A percentile compares a stretch with the other conserved stretches of the same genome.
Conservation (phyloP, 2,888 invertebrate species). For the Limenitis arthemis region DNA sequence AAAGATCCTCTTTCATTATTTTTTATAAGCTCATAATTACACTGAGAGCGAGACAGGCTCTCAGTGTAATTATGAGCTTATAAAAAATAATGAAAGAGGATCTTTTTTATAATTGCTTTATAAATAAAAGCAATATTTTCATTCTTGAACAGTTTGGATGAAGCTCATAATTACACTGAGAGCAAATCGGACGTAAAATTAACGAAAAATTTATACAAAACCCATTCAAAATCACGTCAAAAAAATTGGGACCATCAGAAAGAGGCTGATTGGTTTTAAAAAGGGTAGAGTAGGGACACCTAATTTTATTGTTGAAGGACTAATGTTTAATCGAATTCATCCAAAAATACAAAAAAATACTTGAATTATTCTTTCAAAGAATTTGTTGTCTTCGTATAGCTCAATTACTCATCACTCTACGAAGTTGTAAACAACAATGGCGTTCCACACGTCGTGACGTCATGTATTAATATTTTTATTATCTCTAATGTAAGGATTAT, state of each 20-base stretch:
- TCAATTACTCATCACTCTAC: too few relatives aligned
- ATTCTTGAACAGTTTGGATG: background rate
- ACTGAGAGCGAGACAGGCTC: conserved; percentile 28
- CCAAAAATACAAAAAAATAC: background rate
- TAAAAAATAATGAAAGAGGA: conserved; percentile 21
- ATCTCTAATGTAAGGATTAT: too few relatives aligned
- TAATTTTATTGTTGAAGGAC: conserved; percentile 4
- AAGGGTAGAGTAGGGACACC: conserved; percentile 9
- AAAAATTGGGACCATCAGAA: conserved; percentile 33
- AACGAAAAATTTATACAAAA: conserved; percentile 31
- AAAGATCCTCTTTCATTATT: conserved; percentile 14
- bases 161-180: conserved; percentile 29
- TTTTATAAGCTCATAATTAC: conserved; percentile 29
- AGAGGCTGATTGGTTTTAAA: conserved; percentile 30
- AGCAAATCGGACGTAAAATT: conserved; percentile 40
- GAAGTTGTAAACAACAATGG: too few relatives aligned
- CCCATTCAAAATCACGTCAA: conserved; percentile 42
- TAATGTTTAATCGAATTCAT: background rate
- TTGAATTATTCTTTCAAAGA: background rate
- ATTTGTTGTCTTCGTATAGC: background rate
- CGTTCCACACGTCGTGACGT: too few relatives aligned
- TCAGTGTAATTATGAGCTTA: conserved; percentile 29
- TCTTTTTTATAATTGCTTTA: background rate
- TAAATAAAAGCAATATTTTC: background rate
- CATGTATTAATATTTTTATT: too few relatives aligned